Evolutionary conservation across 2,888 invertebrate genomes (phyloP), one percentile per base, ranked within the genome.

Genomic region (Spisula solida): DNA sequence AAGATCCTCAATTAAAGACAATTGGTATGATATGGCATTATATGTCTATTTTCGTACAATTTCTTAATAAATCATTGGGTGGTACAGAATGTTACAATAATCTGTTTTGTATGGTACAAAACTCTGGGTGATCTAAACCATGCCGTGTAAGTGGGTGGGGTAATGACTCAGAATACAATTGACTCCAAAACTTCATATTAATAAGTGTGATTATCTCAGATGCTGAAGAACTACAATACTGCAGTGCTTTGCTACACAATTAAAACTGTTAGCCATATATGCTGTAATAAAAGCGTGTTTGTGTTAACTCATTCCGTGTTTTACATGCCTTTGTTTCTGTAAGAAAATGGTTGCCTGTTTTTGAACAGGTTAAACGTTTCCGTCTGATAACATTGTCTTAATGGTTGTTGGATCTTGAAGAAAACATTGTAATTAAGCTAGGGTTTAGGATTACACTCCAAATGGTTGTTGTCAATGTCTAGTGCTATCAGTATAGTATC

Each of bases 401-500:
- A 75, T 31, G 12, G 70, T 14, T 75, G 75, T 34, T 1, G 75
- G 12, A 75, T 12, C 34, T 34, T 31, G 75, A 75, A 25, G 25
- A 34, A 75, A 75, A 75, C 75, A 75, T 75, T 16, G 75, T 75
- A 75, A 75, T 75, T 75, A 75, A 31, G 34, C 5, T 12, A 31
- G 34, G 75, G 31, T 75, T 75, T 75, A 75, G 34, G 75, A 75
- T 75, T 75, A 75, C 75, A 34, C 48, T 16, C 25, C 85, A 85
- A 85, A 85, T 85, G 85, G 78, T 79, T 55, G 29, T 55, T 85
- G 78, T 85, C 78, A 85, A 56, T 60, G 82, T 82, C 56, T 20
- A 18, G 41, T 82, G 75, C 34, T 75, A 75, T 75, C 75, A 25
- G 16, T 34, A 18, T 34, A 18, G 10, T 51, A 80, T 48, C 51